A percentile compares a stretch with the other conserved stretches of the same genome.
Evolutionary conservation across 2,888 invertebrate genomes (phyloP).

Genomic region (Lingula anatina): DNA sequence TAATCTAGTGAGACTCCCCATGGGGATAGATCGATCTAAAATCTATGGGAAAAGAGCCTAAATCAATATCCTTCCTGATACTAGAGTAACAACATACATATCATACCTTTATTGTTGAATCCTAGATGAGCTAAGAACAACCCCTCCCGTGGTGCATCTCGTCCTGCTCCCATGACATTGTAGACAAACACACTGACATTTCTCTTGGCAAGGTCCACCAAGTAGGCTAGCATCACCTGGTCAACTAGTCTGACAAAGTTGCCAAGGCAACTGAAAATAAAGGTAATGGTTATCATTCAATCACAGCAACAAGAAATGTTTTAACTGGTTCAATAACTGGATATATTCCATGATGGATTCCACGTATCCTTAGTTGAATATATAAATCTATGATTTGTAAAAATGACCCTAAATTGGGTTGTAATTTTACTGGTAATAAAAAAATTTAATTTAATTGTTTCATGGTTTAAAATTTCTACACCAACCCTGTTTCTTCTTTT

Average conservation of each 20-base stretch:
- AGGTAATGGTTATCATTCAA: background rate
- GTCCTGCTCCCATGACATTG: conserved; percentile 21
- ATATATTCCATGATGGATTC: background rate
- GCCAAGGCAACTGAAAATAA: conserved; percentile 32
- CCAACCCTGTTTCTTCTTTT: conserved; percentile 39
- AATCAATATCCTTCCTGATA: no score
- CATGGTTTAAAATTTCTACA: no score
- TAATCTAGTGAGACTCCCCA: no score
- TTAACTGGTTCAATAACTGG: background rate
- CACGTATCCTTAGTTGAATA: no score
- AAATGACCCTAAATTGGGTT: no score
- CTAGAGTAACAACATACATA: no score
- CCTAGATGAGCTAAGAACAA: conserved; percentile 38
- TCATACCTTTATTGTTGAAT: conserved; percentile 38
- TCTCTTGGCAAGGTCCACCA: conserved; percentile 37
- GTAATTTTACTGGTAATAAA: no score
- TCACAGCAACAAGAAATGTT: background rate
- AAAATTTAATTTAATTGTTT: no score
- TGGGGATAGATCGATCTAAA: no score
- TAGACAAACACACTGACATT: conserved; percentile 38
- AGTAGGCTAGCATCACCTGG: conserved; percentile 45
- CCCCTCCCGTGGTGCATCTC: conserved; percentile 27
- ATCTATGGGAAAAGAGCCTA: no score
- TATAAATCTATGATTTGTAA: no score
- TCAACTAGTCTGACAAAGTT: conserved; percentile 47